A percentile compares a stretch with the other conserved stretches of the same genome.
Conservation (phyloP, 2,797 vertebrate species). For the Muscicapa striata region DNA sequence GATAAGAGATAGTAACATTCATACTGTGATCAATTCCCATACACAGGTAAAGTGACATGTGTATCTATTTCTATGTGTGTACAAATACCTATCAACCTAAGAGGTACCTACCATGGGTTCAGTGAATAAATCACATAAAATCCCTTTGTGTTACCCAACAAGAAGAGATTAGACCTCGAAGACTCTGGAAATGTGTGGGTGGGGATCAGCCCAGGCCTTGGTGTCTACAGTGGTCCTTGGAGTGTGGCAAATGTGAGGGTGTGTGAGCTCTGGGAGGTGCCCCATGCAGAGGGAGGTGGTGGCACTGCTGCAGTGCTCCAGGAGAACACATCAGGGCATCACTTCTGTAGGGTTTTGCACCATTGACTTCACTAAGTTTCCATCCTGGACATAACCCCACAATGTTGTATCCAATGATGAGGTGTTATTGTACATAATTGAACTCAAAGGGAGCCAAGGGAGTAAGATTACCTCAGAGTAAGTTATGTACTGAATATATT, state of each 20-base stretch:
- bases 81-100: neutral
- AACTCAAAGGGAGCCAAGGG: neutral
- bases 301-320: neutral
- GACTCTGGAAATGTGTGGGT: neutral
- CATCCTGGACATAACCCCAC: neutral
- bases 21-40: neutral
- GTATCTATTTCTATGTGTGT: neutral
- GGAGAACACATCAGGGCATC: neutral
- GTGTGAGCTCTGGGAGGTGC: neutral
- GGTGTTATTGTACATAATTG: neutral
- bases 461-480: neutral
- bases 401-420: neutral
- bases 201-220: neutral
- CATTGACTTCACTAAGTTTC: neutral
- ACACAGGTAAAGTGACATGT: neutral
- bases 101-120: neutral
- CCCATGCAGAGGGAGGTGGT: neutral
- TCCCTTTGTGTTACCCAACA: neutral
- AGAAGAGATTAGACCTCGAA: neutral
- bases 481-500: neutral
- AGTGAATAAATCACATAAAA: neutral
- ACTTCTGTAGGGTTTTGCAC: neutral
- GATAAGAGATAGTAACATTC: neutral
- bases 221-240: rapidly evolving
- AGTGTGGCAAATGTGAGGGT: neutral